Evolutionary conservation across 2,113 vertebrate species (phyloP), one percentile per base, ranked within the genome.

Genomic region (Falcunculus frontatus): DNA sequence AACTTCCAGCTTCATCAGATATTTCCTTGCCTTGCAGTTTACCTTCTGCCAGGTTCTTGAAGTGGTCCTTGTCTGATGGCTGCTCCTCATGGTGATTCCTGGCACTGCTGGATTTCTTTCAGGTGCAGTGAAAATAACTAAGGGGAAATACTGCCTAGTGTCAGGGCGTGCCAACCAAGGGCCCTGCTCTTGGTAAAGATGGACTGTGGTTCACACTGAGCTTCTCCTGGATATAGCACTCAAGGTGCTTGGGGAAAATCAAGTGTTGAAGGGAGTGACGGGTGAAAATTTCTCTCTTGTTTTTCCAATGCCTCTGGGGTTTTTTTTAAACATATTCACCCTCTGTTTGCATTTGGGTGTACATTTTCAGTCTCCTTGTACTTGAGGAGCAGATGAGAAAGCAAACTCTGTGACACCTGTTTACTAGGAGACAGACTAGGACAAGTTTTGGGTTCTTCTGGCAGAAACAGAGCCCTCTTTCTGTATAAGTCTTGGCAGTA

Each of bases 321-420:
- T 85, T 77, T 49, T 47, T 49, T 4, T 8, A 30, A 18, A 0
- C 13, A 5, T 9, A 2, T 63, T 80, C 42, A 47, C 8, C 9
- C 14, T 84, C 44, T 73, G 11, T 77, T 62, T 83, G 18, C 4
- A 1, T 90, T 64, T 72, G 1, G 3, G 9, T 60, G 15, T 27
- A 14, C 0, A 0, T 87, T 91, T 93, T 62, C 16, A 25, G 39
- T 42, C 16, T 63, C 46, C 21, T 2, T 2, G 1, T n/a, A 27
- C 22, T 10, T 26, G 35, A 82, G 69, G 23, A 73, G 39, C 0
- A 7, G 9, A 37, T 32, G 33, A 80, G 27, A 3, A 9, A 63
- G 47, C 23, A 59, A 57, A 23, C 4, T 21, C 19, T 23, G 32
- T 55, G 56, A 35, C 20, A 62, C 7, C 6, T 4, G 0, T 52